Evolutionary conservation across 2,888 invertebrate genomes (phyloP).

Genomic region (Andrena haemorrhoa): DNA sequence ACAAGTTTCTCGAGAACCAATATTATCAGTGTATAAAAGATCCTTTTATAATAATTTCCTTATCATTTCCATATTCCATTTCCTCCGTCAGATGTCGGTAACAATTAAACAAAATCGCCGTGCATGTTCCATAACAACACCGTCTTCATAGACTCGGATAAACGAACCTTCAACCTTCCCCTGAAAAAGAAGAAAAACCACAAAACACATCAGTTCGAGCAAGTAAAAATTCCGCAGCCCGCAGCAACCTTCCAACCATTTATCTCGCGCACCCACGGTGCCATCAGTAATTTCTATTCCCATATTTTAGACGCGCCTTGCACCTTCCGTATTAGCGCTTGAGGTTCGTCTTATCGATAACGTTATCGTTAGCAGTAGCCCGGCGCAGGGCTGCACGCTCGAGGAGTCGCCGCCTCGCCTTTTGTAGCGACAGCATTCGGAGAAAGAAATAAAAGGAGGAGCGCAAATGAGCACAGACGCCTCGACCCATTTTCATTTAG

Average conservation of each 20-base stretch:
- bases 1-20: no score
- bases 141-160: no score
- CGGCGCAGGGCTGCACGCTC: not conserved
- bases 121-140: no score
- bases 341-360: conserved; percentile 3
- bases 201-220: no score
- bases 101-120: no score
- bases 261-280: not conserved
- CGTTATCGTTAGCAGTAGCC: conserved; percentile 6
- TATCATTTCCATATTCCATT: no score
- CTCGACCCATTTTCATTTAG: conserved; percentile 81
- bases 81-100: no score
- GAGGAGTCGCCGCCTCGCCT: conserved; percentile 34
- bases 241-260: not conserved
- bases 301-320: not conserved
- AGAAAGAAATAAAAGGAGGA: conserved; percentile 61
- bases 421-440: conserved; percentile 43
- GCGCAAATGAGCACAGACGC: conserved; percentile 77
- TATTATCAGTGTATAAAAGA: no score
- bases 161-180: no score
- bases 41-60: no score
- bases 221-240: no score
- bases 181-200: no score
- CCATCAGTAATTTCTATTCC: not conserved
- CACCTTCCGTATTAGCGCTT: not conserved